Evolutionary conservation across 2,113 vertebrate genomes (phyloP).

Genomic region (Nycticebus coucang): DNA sequence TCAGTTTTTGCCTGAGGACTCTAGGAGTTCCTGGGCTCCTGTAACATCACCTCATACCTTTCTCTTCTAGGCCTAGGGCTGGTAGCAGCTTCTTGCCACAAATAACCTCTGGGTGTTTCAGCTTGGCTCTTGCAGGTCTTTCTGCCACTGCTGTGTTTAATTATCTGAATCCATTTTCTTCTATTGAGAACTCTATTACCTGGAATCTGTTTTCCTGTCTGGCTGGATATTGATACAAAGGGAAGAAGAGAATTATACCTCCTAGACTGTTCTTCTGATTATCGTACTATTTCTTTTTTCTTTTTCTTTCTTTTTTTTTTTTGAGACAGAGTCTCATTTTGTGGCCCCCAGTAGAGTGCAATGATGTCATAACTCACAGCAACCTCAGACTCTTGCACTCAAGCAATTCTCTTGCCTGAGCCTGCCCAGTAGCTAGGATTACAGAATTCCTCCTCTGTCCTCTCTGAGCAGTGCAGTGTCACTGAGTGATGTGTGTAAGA

Average conservation of each 20-base stretch:
- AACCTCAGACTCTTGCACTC: too few relatives aligned
- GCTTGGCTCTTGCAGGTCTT: background rate
- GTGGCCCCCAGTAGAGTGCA: too few relatives aligned
- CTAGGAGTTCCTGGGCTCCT: background rate
- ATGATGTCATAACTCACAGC: too few relatives aligned
- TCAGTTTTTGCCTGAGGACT: background rate
- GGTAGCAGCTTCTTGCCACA: background rate
- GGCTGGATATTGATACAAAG: background rate
- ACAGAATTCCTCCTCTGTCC: too few relatives aligned
- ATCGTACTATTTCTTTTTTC: background rate
- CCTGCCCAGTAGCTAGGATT: too few relatives aligned
- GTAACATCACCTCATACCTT: background rate
- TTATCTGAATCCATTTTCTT: background rate
- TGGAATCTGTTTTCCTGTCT: background rate
- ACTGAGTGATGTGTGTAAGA: too few relatives aligned
- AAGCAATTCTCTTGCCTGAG: too few relatives aligned
- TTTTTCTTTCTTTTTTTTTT: slow-evolving; percentile 12
- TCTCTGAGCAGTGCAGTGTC: too few relatives aligned
- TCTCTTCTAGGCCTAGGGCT: background rate
- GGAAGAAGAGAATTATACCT: background rate
- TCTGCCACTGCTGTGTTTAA: background rate
- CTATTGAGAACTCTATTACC: background rate
- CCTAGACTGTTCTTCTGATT: background rate
- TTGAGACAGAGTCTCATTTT: background rate
- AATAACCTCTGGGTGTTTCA: background rate